Evolutionary conservation across 2,797 vertebrate species (phyloP).

Genomic region (Sebastes vulpes): DNA sequence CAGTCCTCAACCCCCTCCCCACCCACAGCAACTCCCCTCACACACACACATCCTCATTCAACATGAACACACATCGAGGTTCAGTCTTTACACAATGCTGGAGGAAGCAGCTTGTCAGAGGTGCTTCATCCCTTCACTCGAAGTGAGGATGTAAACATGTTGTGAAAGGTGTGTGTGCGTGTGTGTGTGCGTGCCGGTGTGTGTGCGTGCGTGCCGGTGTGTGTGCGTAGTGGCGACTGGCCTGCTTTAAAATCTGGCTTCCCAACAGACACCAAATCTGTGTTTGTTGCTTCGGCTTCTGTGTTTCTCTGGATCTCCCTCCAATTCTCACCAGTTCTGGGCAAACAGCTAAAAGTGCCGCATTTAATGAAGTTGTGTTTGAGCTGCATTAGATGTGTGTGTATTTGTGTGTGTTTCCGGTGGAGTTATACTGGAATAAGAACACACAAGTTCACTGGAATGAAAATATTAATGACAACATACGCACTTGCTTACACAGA

Average conservation of each 20-base stretch:
- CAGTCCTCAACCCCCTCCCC: constrained; percentile 7
- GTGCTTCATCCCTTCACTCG: constrained; percentile 7
- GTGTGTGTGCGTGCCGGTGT: too few species aligned
- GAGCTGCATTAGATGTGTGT: constrained; percentile 5
- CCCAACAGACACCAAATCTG: constrained; percentile 53
- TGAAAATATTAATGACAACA: constrained; percentile 28
- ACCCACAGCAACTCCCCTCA: constrained; percentile 3
- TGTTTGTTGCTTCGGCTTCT: constrained; percentile 60
- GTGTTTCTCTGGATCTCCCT: constrained; percentile 54
- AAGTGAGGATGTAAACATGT: constrained; percentile 14
- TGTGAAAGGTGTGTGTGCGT: background rate
- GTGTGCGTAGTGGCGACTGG: background rate
- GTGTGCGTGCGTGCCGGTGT: background rate
- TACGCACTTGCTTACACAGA: constrained; percentile 3
- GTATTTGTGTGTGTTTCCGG: background rate
- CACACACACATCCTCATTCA: background rate
- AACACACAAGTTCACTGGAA: constrained; percentile 20
- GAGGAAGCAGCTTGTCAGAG: constrained; percentile 19
- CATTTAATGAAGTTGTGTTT: constrained; percentile 44
- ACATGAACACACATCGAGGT: background rate
- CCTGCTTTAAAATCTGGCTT: constrained; percentile 52
- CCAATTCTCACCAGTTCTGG: constrained; percentile 55
- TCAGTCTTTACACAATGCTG: constrained; percentile 5
- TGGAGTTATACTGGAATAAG: constrained; percentile 8
- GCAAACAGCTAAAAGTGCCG: constrained; percentile 52